Base-by-base conservation (phyloP, 2,888 invertebrate genomes). In the Teinopalpus imperialis region DNA sequence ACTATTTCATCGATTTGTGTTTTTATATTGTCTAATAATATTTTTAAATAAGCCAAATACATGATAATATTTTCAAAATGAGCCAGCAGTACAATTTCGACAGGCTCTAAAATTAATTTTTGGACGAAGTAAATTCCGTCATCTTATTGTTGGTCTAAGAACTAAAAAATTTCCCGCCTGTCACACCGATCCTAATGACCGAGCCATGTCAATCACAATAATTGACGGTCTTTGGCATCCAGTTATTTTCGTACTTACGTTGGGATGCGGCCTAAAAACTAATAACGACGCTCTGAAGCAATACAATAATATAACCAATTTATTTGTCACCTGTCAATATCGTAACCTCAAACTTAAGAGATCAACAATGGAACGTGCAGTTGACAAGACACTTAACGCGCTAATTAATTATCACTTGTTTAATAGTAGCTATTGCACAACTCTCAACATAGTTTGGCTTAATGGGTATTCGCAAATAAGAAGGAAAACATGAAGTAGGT, bases 201-300 rank as follows among this genome's bases (percentile, higher is more conserved):
- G 64, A 71, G 66, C 69, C 69, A 65, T 81, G 85, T 86, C 86
- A 83, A 86, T 86, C 86, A 83, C 78, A 76, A 70, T 86, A 85
- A 87, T 86, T 86, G 86, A 85, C 86, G 80, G 77, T 63, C 68
- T 69, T 76, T 70, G 74, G 67, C 59, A 56, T 45, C 48, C 52
- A 54, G 53, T 64, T 68, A 74, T 71, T 76, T 74, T 65, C 41
- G 68, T 66, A 53, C 53, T 52, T 56, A 49, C 49, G 42, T 48
- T 49, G 44, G 43, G 37, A 43, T 52, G 48, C 41, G 48, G 51
- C 43, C 29, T 48, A 52, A 55, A 50, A 54, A 53, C 44, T 45
- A 53, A 55, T 35, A 40, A 46, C 51, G 23, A 45, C 32, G 49
- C 52, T 29, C 34, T 24, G 45, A 30, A 49, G 32, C 51, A 46